Percentiles rank a stretch among this genome's conserved stretches.
These are phyloP conservation scores for Drosophila asahinai DNA, from an alignment of 1,140 invertebrate genomes.

Conservation along the genomic window DNA sequence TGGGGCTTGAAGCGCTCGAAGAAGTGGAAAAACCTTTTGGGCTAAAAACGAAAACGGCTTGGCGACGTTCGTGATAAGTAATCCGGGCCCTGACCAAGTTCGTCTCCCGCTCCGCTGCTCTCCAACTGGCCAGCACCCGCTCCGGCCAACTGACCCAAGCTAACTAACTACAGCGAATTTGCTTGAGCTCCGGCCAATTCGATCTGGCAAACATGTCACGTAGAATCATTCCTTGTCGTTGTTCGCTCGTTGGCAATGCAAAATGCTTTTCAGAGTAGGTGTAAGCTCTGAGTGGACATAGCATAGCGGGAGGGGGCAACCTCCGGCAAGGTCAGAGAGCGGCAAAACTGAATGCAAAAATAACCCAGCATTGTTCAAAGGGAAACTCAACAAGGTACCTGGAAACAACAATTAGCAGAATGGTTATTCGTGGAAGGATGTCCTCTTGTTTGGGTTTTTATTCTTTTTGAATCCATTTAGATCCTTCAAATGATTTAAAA, in stretches of 20 bases:
- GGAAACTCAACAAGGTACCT: neutral
- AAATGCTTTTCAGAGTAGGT: conserved; percentile 62
- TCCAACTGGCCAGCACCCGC: conserved; percentile 13
- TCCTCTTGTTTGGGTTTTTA: neutral
- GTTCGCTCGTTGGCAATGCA: conserved; percentile 72
- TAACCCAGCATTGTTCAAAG: neutral
- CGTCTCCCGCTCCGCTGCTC: conserved; percentile 1
- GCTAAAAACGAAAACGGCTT: conserved; percentile 5
- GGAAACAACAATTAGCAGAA: conserved; percentile 14
- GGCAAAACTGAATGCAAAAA: conserved; percentile 38
- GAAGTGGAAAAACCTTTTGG: conserved; percentile 39
- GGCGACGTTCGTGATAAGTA: conserved; percentile 35
- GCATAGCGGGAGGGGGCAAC: conserved; percentile 41
- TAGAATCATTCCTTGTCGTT: conserved; percentile 67
- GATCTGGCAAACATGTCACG: conserved; percentile 70
- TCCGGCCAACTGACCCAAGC: conserved; percentile 41
- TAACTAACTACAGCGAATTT: conserved; percentile 45
- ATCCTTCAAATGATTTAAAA: too few species aligned
- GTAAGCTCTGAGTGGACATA: neutral
- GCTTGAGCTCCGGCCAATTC: conserved; percentile 57
- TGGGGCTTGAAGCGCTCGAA: conserved; percentile 22
- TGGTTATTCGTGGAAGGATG: conserved; percentile 1
- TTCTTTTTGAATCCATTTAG: neutral
- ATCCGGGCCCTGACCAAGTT: conserved; percentile 15
- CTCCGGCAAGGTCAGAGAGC: conserved; percentile 72